These are phyloP conservation scores for Hylyphantes graminicola DNA, from an alignment of 1,140 invertebrate genomes.

Conservation along the genomic window DNA sequence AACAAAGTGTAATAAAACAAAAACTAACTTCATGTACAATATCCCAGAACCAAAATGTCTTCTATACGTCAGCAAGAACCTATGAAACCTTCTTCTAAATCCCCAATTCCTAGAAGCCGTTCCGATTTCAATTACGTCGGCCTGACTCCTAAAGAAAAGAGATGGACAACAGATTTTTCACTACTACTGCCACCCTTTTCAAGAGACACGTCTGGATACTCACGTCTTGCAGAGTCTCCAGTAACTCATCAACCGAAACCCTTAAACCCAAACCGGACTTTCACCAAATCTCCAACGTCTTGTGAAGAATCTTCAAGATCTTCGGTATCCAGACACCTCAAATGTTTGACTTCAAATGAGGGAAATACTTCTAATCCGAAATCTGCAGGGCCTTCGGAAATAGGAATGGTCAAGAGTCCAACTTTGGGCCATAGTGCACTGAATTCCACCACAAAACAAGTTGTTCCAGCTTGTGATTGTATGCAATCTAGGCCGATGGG, in stretches of 20 bases:
- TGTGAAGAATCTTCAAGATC: not conserved
- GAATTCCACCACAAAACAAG: not conserved
- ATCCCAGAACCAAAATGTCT: slow-evolving; percentile 2
- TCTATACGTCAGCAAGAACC: slow-evolving; percentile 32
- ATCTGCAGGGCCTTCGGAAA: not conserved
- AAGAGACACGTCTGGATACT: slow-evolving; percentile 36
- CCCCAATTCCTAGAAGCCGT: slow-evolving; percentile 35
- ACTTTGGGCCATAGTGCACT: not conserved
- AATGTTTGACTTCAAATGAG: not conserved
- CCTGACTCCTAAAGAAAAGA: slow-evolving; percentile 34
- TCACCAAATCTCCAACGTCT: not conserved
- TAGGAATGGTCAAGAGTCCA: not conserved
- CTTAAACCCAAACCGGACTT: not conserved
- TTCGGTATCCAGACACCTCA: not conserved
- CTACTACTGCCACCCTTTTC: slow-evolving; percentile 27
- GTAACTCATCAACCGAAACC: slow-evolving; percentile 48
- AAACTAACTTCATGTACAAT: not conserved
- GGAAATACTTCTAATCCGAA: not conserved
- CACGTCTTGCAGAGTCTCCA: slow-evolving; percentile 33
- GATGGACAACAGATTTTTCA: slow-evolving; percentile 46
- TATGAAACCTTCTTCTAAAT: slow-evolving; percentile 22
- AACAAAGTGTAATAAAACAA: not conserved
- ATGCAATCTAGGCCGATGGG: not conserved
- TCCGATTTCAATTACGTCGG: slow-evolving; percentile 53
- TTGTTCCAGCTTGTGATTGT: not conserved